Evolutionary conservation across 2,113 vertebrate species (phyloP).

Genomic region (Anarhynchus alexandrinus): DNA sequence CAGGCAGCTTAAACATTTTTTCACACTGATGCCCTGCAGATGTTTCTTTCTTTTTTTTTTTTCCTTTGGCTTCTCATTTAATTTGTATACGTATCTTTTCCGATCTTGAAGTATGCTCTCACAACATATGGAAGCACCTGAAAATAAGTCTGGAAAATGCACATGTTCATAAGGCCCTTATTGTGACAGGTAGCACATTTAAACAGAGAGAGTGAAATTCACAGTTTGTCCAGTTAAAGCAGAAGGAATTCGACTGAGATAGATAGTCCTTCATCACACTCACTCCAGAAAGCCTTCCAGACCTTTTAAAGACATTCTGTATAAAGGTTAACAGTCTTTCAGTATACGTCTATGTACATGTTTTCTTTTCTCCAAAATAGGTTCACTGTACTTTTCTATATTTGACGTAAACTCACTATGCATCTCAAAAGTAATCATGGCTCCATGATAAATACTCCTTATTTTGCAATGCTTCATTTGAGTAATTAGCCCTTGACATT

Average conservation of each 20-base stretch:
- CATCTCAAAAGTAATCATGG: background rate
- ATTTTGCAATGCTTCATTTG: background rate
- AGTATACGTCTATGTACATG: background rate
- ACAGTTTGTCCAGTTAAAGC: background rate
- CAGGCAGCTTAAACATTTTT: slow-evolving; percentile 59
- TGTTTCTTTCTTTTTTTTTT: background rate
- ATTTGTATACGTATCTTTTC: slow-evolving; percentile 37
- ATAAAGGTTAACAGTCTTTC: background rate
- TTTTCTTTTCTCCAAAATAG: background rate
- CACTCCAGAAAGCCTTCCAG: background rate
- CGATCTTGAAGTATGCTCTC: slow-evolving; percentile 19
- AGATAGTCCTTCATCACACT: background rate
- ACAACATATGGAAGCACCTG: slow-evolving; percentile 45
- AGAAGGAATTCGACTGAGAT: background rate
- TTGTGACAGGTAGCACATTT: background rate
- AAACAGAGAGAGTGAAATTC: background rate
- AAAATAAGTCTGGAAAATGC: slow-evolving; percentile 30
- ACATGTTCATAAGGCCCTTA: background rate
- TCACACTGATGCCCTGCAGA: slow-evolving; percentile 47
- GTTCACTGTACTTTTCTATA: background rate
- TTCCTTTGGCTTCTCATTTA: background rate
- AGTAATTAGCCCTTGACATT: slow-evolving; percentile 8
- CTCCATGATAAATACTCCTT: background rate
- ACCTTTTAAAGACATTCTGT: background rate
- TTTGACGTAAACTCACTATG: background rate